These are phyloP conservation scores for Euclidia mi DNA, from an alignment of 2,888 invertebrate genomes.

Conservation along the genomic window DNA sequence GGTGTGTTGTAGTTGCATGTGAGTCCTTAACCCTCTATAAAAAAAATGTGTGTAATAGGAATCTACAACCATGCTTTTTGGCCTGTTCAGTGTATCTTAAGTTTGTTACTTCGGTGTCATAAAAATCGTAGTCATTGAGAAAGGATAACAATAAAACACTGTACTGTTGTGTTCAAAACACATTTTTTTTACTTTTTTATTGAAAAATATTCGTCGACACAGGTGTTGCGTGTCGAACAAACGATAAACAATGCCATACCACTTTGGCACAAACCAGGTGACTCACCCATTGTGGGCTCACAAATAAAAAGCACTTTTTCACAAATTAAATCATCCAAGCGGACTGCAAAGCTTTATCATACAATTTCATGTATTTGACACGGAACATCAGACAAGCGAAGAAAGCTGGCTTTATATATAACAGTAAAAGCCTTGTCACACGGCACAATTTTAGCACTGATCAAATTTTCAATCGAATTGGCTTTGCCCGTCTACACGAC, in stretches of 20 bases:
- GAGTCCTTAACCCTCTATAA: too few relatives aligned
- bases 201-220: constrained; percentile 86
- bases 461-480: too few relatives aligned
- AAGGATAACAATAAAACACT: constrained; percentile 69
- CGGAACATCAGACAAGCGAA: constrained; percentile 32
- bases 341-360: constrained; percentile 52
- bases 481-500: too few relatives aligned
- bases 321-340: constrained; percentile 58
- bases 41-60: too few relatives aligned
- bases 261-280: constrained; percentile 72
- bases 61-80: too few relatives aligned
- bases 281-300: constrained; percentile 55
- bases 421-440: not conserved
- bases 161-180: constrained; percentile 88
- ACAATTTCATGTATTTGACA: constrained; percentile 35
- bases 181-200: constrained; percentile 88
- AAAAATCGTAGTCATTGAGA: not conserved
- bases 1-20: too few relatives aligned
- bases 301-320: constrained; percentile 58
- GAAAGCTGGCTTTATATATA: not conserved
- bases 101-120: too few relatives aligned
- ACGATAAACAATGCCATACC: constrained; percentile 70
- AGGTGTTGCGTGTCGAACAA: constrained; percentile 78
- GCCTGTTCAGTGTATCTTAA: too few relatives aligned
- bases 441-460: too few relatives aligned